These are phyloP conservation scores for Patagioenas fasciata DNA, from an alignment of 2,113 vertebrate species.

Conservation along the genomic window DNA sequence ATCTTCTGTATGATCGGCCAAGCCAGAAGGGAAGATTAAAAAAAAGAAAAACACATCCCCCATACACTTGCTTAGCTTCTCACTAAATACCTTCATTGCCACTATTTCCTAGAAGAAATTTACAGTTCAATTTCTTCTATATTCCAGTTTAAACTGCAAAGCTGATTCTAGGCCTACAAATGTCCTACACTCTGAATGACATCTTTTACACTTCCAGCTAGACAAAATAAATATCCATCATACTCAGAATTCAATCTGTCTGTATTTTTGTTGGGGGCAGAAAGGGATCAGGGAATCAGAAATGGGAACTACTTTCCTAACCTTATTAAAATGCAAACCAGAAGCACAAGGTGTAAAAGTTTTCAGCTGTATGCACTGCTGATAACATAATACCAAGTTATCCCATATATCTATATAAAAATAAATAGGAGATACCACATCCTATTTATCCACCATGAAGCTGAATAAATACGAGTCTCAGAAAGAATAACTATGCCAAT, in stretches of 20 bases:
- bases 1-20: not conserved
- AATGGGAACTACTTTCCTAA: not conserved
- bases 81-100: rapidly evolving
- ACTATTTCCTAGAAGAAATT: not conserved
- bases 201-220: not conserved
- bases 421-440: not conserved
- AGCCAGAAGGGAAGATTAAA: not conserved
- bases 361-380: not conserved
- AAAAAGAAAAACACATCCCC: not conserved
- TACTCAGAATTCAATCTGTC: not conserved
- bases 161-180: not conserved
- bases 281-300: not conserved
- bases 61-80: not conserved
- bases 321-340: not conserved
- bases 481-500: not conserved
- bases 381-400: not conserved
- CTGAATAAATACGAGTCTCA: not conserved
- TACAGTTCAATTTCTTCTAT: not conserved
- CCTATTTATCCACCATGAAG: not conserved
- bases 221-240: not conserved
- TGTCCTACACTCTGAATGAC: rapidly evolving
- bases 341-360: not conserved
- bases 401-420: not conserved
- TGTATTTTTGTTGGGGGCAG: rapidly evolving
- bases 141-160: not conserved